These are phyloP conservation scores for Corvus moneduloides DNA, from an alignment of 2,113 vertebrate species.

Conservation along the genomic window DNA sequence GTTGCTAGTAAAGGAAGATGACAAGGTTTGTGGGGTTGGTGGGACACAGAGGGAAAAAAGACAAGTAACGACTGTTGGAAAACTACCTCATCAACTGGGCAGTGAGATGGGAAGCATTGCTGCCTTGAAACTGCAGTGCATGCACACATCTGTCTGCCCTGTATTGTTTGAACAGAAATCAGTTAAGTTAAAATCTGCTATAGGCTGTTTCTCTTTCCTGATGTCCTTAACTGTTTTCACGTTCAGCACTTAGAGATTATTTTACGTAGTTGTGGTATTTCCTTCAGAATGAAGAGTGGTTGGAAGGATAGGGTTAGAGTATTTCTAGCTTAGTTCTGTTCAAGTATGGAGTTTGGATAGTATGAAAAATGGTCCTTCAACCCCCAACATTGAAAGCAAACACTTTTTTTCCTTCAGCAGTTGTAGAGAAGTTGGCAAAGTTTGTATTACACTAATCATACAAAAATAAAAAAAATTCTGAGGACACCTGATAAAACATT, in stretches of 20 bases:
- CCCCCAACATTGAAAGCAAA: neutral
- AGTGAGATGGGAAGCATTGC: neutral
- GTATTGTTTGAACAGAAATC: neutral
- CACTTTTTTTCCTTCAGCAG: neutral
- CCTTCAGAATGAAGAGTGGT: neutral
- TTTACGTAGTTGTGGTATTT: neutral
- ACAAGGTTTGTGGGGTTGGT: neutral
- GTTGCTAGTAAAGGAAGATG: neutral
- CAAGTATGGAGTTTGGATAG: neutral
- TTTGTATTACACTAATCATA: neutral
- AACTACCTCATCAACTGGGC: neutral
- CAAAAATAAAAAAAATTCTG: neutral
- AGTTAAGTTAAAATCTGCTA: neutral
- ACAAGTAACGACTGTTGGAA: neutral
- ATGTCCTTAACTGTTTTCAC: neutral
- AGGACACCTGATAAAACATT: slow-evolving; percentile 43
- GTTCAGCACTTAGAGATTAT: neutral
- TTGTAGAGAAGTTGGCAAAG: neutral
- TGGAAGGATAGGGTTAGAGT: neutral
- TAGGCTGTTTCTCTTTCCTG: neutral
- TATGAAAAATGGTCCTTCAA: neutral
- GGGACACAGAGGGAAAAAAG: neutral
- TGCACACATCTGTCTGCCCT: neutral
- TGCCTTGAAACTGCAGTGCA: neutral
- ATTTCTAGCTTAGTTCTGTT: neutral